Evolutionary conservation across 2,888 invertebrate species (phyloP).

Genomic region (Amphipyra tragopoginis): DNA sequence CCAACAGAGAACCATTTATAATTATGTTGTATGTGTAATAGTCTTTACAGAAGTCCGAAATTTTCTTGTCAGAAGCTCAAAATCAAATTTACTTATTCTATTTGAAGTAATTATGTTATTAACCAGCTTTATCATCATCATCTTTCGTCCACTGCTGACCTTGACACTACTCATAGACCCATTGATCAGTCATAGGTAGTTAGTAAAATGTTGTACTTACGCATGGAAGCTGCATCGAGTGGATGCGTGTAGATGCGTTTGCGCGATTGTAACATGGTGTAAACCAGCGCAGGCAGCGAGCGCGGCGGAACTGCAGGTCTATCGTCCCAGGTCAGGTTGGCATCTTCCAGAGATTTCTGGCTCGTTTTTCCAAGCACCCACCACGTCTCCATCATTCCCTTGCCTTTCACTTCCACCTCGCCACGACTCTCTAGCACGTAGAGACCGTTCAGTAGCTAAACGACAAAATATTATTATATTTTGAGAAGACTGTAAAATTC

Average conservation of each 20-base stretch:
- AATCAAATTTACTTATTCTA: too few relatives aligned
- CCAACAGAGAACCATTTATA: too few relatives aligned
- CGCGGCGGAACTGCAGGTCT: conserved; percentile 90
- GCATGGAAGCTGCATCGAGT: conserved; percentile 65
- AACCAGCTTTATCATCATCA: too few relatives aligned
- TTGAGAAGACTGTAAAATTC: not conserved
- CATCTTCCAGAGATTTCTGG: not conserved
- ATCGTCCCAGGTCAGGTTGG: conserved; percentile 9
- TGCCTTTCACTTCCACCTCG: conserved; percentile 96
- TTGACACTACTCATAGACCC: too few relatives aligned
- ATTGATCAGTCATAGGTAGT: not conserved
- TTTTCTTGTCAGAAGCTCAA: too few relatives aligned
- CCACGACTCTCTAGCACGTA: conserved; percentile 94
- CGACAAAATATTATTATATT: not conserved
- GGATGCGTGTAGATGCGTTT: conserved; percentile 90
- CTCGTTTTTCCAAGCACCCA: conserved; percentile 90
- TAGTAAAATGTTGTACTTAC: conserved; percentile 55
- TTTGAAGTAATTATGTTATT: too few relatives aligned
- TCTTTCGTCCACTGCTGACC: too few relatives aligned
- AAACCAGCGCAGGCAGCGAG: conserved; percentile 95
- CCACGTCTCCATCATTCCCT: conserved; percentile 98
- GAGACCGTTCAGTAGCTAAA: conserved; percentile 93
- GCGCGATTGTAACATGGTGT: conserved; percentile 95
- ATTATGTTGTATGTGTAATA: too few relatives aligned
- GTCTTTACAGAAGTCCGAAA: too few relatives aligned